These are phyloP conservation scores for Mesocentrotus franciscanus DNA, from an alignment of 53 echinoderm and acorn worm genomes.

Conservation along the genomic window DNA sequence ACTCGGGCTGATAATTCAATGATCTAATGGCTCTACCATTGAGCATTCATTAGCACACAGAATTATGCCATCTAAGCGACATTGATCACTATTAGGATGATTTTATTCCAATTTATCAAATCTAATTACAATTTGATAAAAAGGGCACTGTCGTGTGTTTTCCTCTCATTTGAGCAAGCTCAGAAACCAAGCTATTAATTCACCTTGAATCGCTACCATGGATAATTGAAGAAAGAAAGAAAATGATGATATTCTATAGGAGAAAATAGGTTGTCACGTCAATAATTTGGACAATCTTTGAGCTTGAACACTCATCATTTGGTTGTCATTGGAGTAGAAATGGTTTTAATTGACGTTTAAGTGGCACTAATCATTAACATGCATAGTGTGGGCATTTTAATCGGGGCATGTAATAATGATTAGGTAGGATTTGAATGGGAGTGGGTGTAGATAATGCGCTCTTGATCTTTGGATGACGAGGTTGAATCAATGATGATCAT, in stretches of 20 bases:
- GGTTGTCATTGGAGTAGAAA: constrained; percentile 1
- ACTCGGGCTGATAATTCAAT: constrained; percentile 55
- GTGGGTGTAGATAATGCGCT: neutral
- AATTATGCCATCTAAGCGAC: constrained; percentile 67
- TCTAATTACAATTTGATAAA: constrained; percentile 63
- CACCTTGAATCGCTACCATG: constrained; percentile 19
- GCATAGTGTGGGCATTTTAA: neutral
- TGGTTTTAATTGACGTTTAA: constrained; percentile 1
- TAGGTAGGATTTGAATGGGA: neutral
- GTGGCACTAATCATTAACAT: constrained; percentile 28
- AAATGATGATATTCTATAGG: neutral
- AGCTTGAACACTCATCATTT: neutral
- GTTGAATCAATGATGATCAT: neutral
- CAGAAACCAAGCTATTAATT: neutral
- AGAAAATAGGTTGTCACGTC: neutral
- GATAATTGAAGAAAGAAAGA: neutral
- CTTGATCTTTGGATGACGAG: constrained; percentile 16
- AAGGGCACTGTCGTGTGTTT: neutral
- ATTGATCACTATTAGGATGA: constrained; percentile 67
- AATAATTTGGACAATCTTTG: neutral
- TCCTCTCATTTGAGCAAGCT: constrained; percentile 5
- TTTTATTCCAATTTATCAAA: constrained; percentile 61
- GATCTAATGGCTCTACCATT: constrained; percentile 64
- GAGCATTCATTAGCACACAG: constrained; percentile 40
- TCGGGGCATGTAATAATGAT: constrained; percentile 47